Base-by-base conservation (phyloP, 1,140 invertebrate species). In the Popillia japonica region DNA sequence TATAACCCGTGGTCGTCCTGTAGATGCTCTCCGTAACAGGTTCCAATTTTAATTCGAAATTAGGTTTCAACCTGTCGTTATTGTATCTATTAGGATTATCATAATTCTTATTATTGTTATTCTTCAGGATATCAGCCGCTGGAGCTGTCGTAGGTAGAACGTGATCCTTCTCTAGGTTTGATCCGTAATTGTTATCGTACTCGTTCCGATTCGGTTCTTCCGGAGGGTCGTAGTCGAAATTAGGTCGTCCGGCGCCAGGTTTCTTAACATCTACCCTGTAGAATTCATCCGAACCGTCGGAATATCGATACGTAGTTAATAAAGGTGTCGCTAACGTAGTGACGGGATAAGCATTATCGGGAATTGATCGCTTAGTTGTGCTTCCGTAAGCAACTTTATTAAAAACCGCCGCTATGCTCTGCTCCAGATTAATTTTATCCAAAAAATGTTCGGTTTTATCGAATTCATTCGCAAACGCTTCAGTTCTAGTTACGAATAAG, bases 121-220 rank as follows among this genome's bases (percentile, higher is more conserved):
- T 92, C 84, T 92, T 92, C 79, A 92, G 87, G 76, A 92, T 92
- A 84, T 92, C 91, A 2, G 92, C 92, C 81, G 92, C 92, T 48
- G 92, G 92, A 55, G 92, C 91, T n/a, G 91, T 91, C 76, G 92
- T 92, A 8, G 92, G 92, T 78, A 92, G 84, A 4, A 89, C 91
- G 84, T 92, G 92, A 85, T 92, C 92, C 80, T 90, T 87, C 85
- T 92, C 92, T 83, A 92, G 82, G 83, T 92, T 91, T 23, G 89
- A 86, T 82, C 92, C 91, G 87, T 92, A 92, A 80, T 86, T 87
- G 73, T 81, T 82, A 78, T 86, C 87, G 23, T 84, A 82, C 72
- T 83, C 78, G 61, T 78, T 84, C 27, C 61, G 61, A 40, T 81
- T 72, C 6, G 81, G 76, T 34, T 79, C 76, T 17, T 74, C 64